Conservation (phyloP, 2,113 vertebrate species). For the Aix galericulata region DNA sequence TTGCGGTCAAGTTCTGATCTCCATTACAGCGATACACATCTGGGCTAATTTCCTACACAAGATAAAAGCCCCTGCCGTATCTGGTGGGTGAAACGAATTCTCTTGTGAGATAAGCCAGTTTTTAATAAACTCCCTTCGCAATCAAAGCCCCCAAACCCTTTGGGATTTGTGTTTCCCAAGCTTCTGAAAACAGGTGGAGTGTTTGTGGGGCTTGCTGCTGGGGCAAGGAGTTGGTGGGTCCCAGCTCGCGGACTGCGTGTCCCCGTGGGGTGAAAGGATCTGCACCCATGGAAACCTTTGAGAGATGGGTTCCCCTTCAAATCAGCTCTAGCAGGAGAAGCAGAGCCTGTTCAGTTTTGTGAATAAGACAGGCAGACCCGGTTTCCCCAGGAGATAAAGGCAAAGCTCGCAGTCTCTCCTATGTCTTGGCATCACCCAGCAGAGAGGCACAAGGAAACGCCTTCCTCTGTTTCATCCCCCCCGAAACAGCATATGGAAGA, state of each 20-base stretch:
- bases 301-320: background rate
- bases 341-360: background rate
- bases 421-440: background rate
- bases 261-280: background rate
- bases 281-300: background rate
- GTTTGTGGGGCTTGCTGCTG: background rate
- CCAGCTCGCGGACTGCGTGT: background rate
- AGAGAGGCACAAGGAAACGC: background rate
- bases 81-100: background rate
- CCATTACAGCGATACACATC: background rate
- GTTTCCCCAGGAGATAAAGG: background rate
- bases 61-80: background rate
- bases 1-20: conserved; percentile 16
- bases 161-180: background rate
- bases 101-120: background rate
- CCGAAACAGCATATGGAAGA: background rate
- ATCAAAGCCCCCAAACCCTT: background rate
- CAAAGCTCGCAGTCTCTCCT: background rate
- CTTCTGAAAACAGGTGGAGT: background rate
- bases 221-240: background rate
- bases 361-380: background rate
- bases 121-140: background rate
- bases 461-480: background rate
- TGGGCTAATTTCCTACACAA: background rate
- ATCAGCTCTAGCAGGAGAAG: background rate